Base-by-base conservation (phyloP, 2,113 vertebrate genomes). In the Notarius lentiginosus region DNA sequence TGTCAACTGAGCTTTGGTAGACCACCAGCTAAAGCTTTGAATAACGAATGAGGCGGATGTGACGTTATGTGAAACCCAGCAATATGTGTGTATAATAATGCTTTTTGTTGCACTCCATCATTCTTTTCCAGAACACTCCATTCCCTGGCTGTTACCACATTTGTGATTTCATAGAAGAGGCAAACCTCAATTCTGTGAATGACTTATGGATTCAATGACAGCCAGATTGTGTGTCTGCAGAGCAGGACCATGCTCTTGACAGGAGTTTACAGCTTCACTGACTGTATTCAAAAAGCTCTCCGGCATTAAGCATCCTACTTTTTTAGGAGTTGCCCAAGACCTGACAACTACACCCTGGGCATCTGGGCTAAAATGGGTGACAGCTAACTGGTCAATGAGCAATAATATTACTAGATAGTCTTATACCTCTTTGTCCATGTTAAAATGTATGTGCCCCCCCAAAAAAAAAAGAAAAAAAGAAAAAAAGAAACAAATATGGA, bases 361-460 rank as follows among this genome's bases (percentile, higher is more conserved):
- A 66, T 92, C 89, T 92, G 93, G 86, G 96, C 95, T 87, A 93
- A 96, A 94, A 94, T 95, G 91, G 92, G 86, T n/a, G 0, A 30
- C 22, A 30, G 27, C 53, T 51, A 49, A 76, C 6, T 10, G 7
- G 65, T 66, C 41, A 27, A 2, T 1, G 20, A 27, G 0, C 51
- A 60, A 18, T 73, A 83, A 30, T 66, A 55, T 49, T 83, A 51
- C 63, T 60, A 18, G 2, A n/a, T 34, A 17, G 70, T 84, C 41
- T 7, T 84, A 84, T 56, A 47, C 6, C 10, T 41, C 5, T 7
- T 56, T 60, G 22, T 47, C 75, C 55, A 27, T 22, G n/a, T 41
- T 58, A 18, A 41, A 56, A 84, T 55, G 49, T 58, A 72, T 41
- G 56, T 7, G 17, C 22, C 41, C 34, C n/a, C n/a, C n/a, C n/a